Evolutionary conservation across 2,888 invertebrate species (phyloP).

Genomic region (Podotricha telesiphe): DNA sequence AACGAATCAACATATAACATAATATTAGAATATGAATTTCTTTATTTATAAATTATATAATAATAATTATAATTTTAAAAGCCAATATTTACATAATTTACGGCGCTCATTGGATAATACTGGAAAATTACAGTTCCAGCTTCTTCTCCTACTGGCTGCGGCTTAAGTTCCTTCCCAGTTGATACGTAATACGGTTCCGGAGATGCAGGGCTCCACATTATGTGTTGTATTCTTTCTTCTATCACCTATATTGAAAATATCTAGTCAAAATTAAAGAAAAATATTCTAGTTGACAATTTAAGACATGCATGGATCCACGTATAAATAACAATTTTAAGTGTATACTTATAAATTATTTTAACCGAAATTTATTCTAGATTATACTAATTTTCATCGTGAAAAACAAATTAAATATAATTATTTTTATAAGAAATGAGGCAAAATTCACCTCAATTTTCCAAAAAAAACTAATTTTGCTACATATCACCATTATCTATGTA

Average conservation of each 20-base stretch:
- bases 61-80: not conserved
- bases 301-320: too few species aligned
- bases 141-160: slow-evolving; percentile 94
- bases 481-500: too few species aligned
- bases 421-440: too few species aligned
- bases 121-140: slow-evolving; percentile 92
- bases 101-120: slow-evolving; percentile 93
- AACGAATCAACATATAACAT: not conserved
- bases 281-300: not conserved
- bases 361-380: too few species aligned
- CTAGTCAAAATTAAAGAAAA: slow-evolving; percentile 6
- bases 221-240: slow-evolving; percentile 91
- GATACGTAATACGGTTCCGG: slow-evolving; percentile 92
- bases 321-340: too few species aligned
- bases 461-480: too few species aligned
- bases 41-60: not conserved
- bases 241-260: slow-evolving; percentile 85
- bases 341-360: too few species aligned
- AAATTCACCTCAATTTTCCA: too few species aligned
- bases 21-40: not conserved
- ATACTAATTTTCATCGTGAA: too few species aligned
- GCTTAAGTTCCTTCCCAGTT: slow-evolving; percentile 91
- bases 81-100: slow-evolving; percentile 88
- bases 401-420: too few species aligned
- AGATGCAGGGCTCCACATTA: slow-evolving; percentile 87